phyloP scores from a whole-genome alignment of 2,888 invertebrate genomes.

The Chrysina gloriosa region DNA sequence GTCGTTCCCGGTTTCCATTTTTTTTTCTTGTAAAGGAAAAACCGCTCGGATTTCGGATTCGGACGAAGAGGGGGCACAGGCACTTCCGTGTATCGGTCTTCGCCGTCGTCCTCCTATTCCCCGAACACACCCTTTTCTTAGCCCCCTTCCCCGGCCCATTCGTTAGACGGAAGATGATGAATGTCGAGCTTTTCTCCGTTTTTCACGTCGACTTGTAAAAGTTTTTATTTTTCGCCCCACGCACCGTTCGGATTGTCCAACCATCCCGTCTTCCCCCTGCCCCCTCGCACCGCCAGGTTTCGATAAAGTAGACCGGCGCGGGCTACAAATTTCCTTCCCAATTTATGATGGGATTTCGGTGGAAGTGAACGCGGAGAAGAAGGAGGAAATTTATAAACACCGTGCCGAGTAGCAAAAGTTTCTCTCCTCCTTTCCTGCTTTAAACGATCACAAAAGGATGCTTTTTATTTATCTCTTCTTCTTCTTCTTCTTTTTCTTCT shows the following conservation, averaged over 20 bases:
- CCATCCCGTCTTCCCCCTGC: no score
- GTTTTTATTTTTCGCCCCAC: conserved; percentile 1
- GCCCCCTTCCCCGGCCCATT: neutral
- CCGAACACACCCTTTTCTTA: neutral
- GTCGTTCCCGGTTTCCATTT: no score
- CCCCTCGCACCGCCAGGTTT: neutral
- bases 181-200: conserved; percentile 12
- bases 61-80: neutral
- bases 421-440: neutral
- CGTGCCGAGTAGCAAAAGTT: neutral
- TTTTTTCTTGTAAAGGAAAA: neutral
- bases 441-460: conserved; percentile 25
- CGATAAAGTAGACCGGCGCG: neutral
- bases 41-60: neutral
- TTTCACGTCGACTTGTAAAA: neutral
- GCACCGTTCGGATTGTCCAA: no score
- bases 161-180: conserved; percentile 29
- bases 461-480: conserved; percentile 7
- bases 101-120: neutral
- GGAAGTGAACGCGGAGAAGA: neutral
- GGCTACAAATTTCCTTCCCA: conserved; percentile 14
- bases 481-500: neutral
- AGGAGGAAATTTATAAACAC: conserved; percentile 28
- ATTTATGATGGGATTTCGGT: conserved; percentile 18
- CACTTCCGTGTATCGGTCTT: neutral